Evolutionary conservation across 2,113 vertebrate genomes (phyloP).

Genomic region (Coregonus clupeaformis): DNA sequence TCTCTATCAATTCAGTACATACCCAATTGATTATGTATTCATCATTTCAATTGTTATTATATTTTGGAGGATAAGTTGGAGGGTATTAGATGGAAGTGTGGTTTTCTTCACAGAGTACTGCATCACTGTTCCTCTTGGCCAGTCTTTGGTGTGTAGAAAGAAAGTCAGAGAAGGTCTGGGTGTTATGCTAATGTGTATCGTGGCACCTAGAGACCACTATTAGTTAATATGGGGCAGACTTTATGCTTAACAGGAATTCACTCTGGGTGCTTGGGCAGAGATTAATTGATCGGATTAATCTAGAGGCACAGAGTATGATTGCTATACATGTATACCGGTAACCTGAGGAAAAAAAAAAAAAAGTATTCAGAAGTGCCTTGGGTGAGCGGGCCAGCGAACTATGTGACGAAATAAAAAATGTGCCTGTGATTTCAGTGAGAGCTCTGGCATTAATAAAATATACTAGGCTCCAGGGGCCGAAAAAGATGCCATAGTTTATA

Average conservation of each 20-base stretch:
- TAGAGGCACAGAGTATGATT: slow-evolving; percentile 60
- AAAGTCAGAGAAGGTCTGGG: neutral
- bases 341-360: slow-evolving; percentile 27
- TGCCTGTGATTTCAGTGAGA: slow-evolving; percentile 72
- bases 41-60: too few relatives aligned
- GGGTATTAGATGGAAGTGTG: neutral
- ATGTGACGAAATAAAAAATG: slow-evolving; percentile 75
- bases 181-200: neutral
- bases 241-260: slow-evolving; percentile 24
- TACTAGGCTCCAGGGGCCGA: slow-evolving; percentile 71
- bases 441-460: slow-evolving; percentile 83
- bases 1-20: too few relatives aligned
- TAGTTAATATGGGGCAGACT: neutral
- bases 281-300: slow-evolving; percentile 72
- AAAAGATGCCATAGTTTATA: slow-evolving; percentile 75
- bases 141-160: neutral
- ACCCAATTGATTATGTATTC: too few relatives aligned
- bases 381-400: slow-evolving; percentile 73
- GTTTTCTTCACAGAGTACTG: neutral
- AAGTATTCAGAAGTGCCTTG: neutral
- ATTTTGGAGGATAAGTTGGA: neutral
- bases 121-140: neutral
- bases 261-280: slow-evolving; percentile 33
- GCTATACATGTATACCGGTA: slow-evolving; percentile 57
- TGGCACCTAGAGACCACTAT: neutral